Percentiles rank a stretch among this genome's conserved stretches.
These are phyloP conservation scores for Oreonectes daqikongensis DNA, from an alignment of 2,797 vertebrate genomes.

Conservation along the genomic window DNA sequence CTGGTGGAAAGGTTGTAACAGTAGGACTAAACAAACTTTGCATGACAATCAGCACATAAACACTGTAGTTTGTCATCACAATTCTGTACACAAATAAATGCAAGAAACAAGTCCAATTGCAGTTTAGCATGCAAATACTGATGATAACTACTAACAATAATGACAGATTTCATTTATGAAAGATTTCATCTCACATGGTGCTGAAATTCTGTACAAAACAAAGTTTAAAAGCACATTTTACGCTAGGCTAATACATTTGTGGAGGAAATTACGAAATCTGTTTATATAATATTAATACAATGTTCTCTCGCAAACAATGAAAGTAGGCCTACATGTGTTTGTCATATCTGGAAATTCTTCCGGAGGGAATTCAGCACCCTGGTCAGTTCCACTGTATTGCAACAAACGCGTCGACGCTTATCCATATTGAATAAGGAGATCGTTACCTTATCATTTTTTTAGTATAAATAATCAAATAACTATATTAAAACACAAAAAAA, in stretches of 20 bases:
- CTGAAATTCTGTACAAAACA: background rate
- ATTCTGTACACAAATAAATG: background rate
- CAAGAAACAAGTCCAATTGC: background rate
- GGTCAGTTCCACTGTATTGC: conserved; percentile 6
- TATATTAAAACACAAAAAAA: background rate
- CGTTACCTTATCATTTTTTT: background rate
- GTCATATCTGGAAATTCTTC: too few species aligned
- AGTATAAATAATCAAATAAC: too few species aligned
- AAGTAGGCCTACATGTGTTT: conserved; percentile 1
- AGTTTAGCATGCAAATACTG: background rate
- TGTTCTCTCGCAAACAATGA: background rate
- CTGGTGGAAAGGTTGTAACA: too few species aligned
- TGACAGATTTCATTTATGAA: too few species aligned
- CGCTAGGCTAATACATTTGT: background rate
- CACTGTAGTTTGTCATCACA: too few species aligned
- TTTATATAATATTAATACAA: background rate
- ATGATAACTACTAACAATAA: too few species aligned
- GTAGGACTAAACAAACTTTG: background rate
- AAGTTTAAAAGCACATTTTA: background rate
- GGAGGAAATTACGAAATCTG: background rate
- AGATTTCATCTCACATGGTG: background rate
- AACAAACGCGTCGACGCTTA: background rate
- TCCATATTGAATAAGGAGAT: background rate
- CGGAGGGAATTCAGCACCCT: background rate
- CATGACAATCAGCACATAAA: background rate